Evolutionary conservation across 2,888 invertebrate genomes (phyloP), one percentile per base, ranked within the genome.

Genomic region (Lasioglossum leucozonium): DNA sequence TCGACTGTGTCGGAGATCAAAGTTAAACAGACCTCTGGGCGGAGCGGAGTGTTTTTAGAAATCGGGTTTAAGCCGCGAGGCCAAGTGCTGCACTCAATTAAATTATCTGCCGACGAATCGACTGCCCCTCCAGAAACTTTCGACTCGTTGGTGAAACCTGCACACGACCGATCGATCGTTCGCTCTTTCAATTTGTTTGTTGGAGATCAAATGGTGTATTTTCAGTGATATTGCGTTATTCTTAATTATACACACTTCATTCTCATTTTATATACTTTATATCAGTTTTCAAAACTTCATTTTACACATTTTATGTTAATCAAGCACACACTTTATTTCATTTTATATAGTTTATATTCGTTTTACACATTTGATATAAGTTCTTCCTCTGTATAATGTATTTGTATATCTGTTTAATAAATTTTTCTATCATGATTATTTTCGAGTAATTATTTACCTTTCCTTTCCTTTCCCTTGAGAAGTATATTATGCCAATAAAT

Each of bases 51-150:
- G 26, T 71, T 71, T 72, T 62, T 80, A 16, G 47, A 79, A 79
- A 82, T 69, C 44, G 16, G 37, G 55, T 40, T 62, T 69, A 26
- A 22, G 26, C 13, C 72, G 26, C 6, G 37, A 2, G 37, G 42
- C 18, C 58, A 62, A 26, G 22, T 40, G 47, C 67, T 69, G 34
- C 30, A 34, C 42, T 37, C 73, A 71, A 74, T 74, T 51, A 42
- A 84, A 73, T 82, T 71, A 77, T 69, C 77, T 16, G 47, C 30
- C 51, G 40, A 22, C 58, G 51, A 71, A 82, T 77, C 81, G 72
- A 13, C 11, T 55, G 16, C 37, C 67, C 26, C 47, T 71, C 51
- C 71, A 40, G 34, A 77, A 84, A 84, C 81, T 84, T 81, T 81
- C 81, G 82, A 78, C 34, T 78, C 62, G 5, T 26, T 0, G 62